A percentile compares a stretch with the other conserved stretches of the same genome.
phyloP scores from a whole-genome alignment of 2,888 invertebrate species.

The Atherix ibis region DNA sequence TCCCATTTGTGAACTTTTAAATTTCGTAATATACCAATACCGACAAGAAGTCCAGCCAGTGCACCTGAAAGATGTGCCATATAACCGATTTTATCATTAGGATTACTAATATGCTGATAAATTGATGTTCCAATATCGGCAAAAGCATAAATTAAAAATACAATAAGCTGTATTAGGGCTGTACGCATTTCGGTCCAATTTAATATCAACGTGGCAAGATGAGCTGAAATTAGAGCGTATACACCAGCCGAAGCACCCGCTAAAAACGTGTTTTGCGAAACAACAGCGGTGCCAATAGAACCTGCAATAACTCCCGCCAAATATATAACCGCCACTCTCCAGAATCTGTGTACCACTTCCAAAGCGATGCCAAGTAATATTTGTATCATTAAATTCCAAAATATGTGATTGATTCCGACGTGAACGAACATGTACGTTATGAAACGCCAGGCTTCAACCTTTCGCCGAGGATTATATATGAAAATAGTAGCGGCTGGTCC shows the following conservation, averaged over 20 bases:
- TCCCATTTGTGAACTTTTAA: conserved; percentile 68
- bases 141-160: conserved; percentile 64
- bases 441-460: conserved; percentile 85
- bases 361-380: conserved; percentile 83
- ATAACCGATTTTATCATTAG: conserved; percentile 72
- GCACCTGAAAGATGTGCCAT: conserved; percentile 90
- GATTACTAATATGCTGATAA: conserved; percentile 62
- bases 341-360: conserved; percentile 93
- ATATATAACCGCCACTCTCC: conserved; percentile 76
- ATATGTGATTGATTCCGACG: conserved; percentile 73
- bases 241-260: conserved; percentile 94
- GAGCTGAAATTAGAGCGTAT: conserved; percentile 85
- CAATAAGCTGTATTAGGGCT: conserved; percentile 65
- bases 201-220: conserved; percentile 82
- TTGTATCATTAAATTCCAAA: conserved; percentile 84
- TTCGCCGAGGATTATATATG: conserved; percentile 74
- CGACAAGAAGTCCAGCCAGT: conserved; percentile 65
- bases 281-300: conserved; percentile 65
- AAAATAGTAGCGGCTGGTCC: conserved; percentile 69
- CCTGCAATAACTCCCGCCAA: conserved; percentile 73
- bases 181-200: conserved; percentile 98
- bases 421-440: conserved; percentile 94
- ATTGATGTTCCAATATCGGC: conserved; percentile 83
- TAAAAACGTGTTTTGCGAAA: conserved; percentile 61
- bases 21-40: conserved; percentile 71